phyloP scores from a whole-genome alignment of 2,888 invertebrate genomes.

The Uloborus plumipes region DNA sequence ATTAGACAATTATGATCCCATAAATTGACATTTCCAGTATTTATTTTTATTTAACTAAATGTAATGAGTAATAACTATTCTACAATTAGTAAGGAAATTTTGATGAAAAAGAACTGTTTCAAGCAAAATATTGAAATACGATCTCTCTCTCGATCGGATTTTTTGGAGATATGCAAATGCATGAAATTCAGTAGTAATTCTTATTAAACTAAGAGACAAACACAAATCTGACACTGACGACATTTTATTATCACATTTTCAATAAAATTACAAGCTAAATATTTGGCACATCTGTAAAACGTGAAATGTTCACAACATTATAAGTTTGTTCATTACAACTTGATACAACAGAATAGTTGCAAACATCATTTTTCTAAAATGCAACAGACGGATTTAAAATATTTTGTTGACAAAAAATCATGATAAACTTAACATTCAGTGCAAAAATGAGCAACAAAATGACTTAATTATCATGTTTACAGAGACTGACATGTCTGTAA shows the following conservation, averaged over 20 bases:
- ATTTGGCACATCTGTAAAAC: conserved; percentile 64
- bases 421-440: conserved; percentile 38
- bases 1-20: too few species aligned
- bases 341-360: conserved; percentile 45
- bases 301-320: conserved; percentile 58
- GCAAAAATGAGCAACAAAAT: conserved; percentile 16
- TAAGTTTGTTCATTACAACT: conserved; percentile 45
- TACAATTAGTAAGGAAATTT: too few species aligned
- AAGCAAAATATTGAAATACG: too few species aligned
- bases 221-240: conserved; percentile 40
- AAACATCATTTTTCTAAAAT: conserved; percentile 20
- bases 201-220: background rate
- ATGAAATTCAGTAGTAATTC: too few species aligned
- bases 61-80: too few species aligned
- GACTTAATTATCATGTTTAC: background rate
- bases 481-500: conserved; percentile 14
- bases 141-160: too few species aligned
- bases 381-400: conserved; percentile 54
- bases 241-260: conserved; percentile 62
- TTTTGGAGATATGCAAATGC: too few species aligned
- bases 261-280: conserved; percentile 61
- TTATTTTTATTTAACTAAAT: too few species aligned
- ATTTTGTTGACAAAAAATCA: conserved; percentile 53
- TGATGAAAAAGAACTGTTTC: too few species aligned
- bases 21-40: too few species aligned